Base-by-base conservation (phyloP, 30 jellyfish, hydroid and myxozoan species). In the Turritopsis dohrnii region DNA sequence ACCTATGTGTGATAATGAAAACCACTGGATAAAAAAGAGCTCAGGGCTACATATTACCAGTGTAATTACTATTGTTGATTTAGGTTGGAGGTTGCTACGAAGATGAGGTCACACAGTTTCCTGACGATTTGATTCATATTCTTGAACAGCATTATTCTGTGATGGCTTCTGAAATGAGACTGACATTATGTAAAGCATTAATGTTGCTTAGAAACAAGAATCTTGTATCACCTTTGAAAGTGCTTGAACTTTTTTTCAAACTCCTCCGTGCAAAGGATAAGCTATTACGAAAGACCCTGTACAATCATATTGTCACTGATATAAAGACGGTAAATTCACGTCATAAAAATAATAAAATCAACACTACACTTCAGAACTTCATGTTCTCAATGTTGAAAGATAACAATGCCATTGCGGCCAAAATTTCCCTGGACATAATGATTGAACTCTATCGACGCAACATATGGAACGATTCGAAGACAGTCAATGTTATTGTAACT, bases 381-480 rank as follows among this genome's bases (percentile, higher is more conserved):
- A 93, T 93, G 98, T 93, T 93, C 81, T 71, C 93, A 52, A 88
- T 93, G 95, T 76, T 93, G 82, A 93, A 85, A 30, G 98, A 93
- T 54, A 84, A 88, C 54, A 76, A 65, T 83, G 89, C 89, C 41
- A 82, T 86, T 4, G 99, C 99, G 18, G 94, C 97, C 29, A 93
- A 88, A 65, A 85, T 85, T 90, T 93, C 98, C 18, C 71, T 94
- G 60, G 97, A 90, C 88, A 94, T 89, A 53, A 84, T 94, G 95
- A 84, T 94, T 72, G 99, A 89, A 81, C 87, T 94, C 65, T 94
- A 90, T 83, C 75, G 99, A 27, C 85, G 81, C 65, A 94, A 94
- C 65, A 74, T 94, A 29, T 94, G 99, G 99, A 89, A 90, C 79
- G 99, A 94, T 79, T 87, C 93, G 17, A 94, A 94, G 75, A 94